Conservation (phyloP, 2,113 vertebrate species). For the Agapornis roseicollis region DNA sequence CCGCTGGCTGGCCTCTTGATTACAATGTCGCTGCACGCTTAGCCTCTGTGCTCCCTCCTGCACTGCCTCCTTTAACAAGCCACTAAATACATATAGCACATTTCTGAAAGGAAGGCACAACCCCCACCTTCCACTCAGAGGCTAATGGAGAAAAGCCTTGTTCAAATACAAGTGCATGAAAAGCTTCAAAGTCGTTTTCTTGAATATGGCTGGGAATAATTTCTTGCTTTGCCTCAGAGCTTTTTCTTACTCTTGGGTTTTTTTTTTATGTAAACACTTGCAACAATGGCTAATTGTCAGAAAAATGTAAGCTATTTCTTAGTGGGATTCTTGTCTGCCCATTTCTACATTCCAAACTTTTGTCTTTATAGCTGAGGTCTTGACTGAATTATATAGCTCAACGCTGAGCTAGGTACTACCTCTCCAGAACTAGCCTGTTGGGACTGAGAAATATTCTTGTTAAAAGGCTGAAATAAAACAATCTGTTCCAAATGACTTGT, state of each 20-base stretch:
- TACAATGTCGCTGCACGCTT: neutral
- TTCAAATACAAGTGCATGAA: constrained; percentile 9
- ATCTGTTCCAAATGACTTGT: constrained; percentile 30
- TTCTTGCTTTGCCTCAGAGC: neutral
- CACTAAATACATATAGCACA: neutral
- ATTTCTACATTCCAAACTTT: constrained; percentile 45
- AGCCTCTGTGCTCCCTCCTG: neutral
- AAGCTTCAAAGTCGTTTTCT: neutral
- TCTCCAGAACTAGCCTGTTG: constrained; percentile 13
- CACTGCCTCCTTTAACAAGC: neutral
- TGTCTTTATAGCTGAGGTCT: constrained; percentile 19
- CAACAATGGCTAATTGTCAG: constrained; percentile 42
- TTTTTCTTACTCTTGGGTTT: neutral
- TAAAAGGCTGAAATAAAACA: constrained; percentile 40
- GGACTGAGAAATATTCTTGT: constrained; percentile 2
- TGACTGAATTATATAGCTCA: constrained; percentile 33
- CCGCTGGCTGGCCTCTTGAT: neutral
- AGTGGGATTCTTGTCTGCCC: constrained; percentile 29
- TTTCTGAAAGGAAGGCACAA: neutral
- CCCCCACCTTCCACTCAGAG: neutral
- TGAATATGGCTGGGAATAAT: constrained; percentile 1
- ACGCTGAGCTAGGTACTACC: neutral
- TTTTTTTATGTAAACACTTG: constrained; percentile 8
- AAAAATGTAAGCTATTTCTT: constrained; percentile 50
- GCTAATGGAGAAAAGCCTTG: constrained; percentile 4